A percentile compares a stretch with the other conserved stretches of the same genome.
phyloP scores from a whole-genome alignment of 2,113 vertebrate genomes.

The Hoplias malabaricus region DNA sequence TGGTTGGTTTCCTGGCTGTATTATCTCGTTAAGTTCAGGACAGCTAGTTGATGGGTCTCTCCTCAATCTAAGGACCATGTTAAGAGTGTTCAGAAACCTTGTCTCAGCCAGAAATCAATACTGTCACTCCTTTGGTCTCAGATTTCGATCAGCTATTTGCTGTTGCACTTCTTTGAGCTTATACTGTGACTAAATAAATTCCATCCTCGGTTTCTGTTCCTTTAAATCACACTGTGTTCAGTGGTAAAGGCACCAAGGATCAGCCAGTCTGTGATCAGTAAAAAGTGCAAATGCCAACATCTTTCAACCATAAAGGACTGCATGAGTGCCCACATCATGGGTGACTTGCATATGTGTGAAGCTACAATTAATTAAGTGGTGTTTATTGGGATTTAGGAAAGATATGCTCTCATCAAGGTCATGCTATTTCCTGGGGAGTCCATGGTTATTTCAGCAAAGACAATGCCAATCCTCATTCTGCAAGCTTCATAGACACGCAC shows the following conservation, averaged over 20 bases:
- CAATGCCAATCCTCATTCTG: too few species aligned
- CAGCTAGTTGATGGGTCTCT: conserved; percentile 20
- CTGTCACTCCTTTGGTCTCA: conserved; percentile 59
- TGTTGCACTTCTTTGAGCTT: conserved; percentile 32
- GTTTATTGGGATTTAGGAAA: too few species aligned
- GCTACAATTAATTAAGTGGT: too few species aligned
- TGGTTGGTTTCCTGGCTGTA: background rate
- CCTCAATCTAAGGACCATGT: conserved; percentile 10
- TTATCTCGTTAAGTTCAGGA: conserved; percentile 8
- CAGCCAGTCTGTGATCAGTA: too few species aligned
- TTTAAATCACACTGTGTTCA: conserved; percentile 12
- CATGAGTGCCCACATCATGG: too few species aligned
- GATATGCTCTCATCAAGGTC: too few species aligned
- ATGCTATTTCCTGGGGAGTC: too few species aligned
- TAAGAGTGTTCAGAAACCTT: conserved; percentile 24
- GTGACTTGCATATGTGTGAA: too few species aligned
- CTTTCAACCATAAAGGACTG: too few species aligned
- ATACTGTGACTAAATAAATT: conserved; percentile 15
- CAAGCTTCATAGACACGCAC: too few species aligned
- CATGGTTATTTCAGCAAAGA: too few species aligned
- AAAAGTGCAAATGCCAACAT: too few species aligned
- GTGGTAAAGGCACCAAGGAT: conserved; percentile 3
- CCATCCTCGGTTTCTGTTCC: conserved; percentile 43
- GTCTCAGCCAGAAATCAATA: conserved; percentile 64
- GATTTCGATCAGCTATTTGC: conserved; percentile 61